Evolutionary conservation across 2,888 invertebrate species (phyloP).

Genomic region (Pammene aurita): DNA sequence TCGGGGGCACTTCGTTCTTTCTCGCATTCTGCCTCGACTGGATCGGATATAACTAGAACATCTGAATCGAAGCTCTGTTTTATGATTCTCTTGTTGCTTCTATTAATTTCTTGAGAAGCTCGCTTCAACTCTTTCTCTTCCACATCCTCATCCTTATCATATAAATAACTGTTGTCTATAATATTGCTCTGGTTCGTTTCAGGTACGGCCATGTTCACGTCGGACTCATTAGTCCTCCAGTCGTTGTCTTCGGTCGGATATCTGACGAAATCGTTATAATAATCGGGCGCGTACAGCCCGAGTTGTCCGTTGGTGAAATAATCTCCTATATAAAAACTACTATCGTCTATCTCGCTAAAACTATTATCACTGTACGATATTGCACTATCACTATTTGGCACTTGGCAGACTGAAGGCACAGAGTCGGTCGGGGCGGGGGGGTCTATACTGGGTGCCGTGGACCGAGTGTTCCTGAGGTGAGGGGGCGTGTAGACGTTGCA

Average conservation of each 20-base stretch:
- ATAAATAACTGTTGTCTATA: slow-evolving; percentile 79
- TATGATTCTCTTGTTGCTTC: slow-evolving; percentile 85
- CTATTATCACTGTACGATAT: slow-evolving; percentile 77
- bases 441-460: slow-evolving; percentile 65
- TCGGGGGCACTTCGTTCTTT: slow-evolving; percentile 41
- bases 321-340: slow-evolving; percentile 80
- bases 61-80: slow-evolving; percentile 86
- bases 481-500: slow-evolving; percentile 82
- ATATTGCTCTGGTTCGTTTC: slow-evolving; percentile 70
- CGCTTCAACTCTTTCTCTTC: slow-evolving; percentile 84
- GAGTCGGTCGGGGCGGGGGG: slow-evolving; percentile 61
- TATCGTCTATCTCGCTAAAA: slow-evolving; percentile 71
- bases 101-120: slow-evolving; percentile 85
- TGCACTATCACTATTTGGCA: slow-evolving; percentile 83
- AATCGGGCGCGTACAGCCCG: slow-evolving; percentile 73
- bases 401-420: slow-evolving; percentile 76
- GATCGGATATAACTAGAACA: slow-evolving; percentile 86
- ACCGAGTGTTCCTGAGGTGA: slow-evolving; percentile 72
- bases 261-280: slow-evolving; percentile 65
- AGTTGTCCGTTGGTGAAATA: slow-evolving; percentile 78
- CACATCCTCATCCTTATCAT: slow-evolving; percentile 80
- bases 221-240: slow-evolving; percentile 70
- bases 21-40: slow-evolving; percentile 56
- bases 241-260: slow-evolving; percentile 54
- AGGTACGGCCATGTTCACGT: slow-evolving; percentile 70